Conservation (phyloP, 2,113 vertebrate species). For the Tringa solitaria region DNA sequence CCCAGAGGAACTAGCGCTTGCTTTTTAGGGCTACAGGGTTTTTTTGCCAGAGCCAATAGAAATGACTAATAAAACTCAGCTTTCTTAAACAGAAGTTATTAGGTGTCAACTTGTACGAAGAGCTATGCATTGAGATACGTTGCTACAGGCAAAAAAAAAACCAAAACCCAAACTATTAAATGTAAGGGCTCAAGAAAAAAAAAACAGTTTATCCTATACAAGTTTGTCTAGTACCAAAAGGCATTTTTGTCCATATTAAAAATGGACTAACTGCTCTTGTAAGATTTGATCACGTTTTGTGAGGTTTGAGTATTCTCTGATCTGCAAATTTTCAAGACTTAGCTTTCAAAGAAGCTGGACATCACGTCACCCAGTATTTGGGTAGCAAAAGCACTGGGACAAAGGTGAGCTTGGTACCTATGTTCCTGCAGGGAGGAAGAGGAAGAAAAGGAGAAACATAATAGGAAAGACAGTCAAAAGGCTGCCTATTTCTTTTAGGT, state of each 20-base stretch:
- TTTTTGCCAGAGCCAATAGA: neutral
- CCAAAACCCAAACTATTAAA: neutral
- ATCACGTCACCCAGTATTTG: neutral
- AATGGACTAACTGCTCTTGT: neutral
- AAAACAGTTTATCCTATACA: neutral
- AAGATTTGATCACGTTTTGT: neutral
- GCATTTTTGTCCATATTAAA: neutral
- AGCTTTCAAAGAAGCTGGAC: neutral
- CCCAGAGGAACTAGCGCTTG: neutral
- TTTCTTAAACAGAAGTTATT: neutral
- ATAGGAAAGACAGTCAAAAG: fast-evolving
- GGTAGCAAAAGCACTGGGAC: neutral
- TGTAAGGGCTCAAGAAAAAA: neutral
- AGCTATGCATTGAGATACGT: neutral
- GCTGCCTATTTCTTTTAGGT: neutral
- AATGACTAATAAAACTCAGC: neutral
- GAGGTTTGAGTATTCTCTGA: neutral
- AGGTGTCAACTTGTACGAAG: neutral
- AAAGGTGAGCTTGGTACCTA: neutral
- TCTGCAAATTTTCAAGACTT: neutral
- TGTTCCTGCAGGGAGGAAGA: neutral
- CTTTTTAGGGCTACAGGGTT: neutral
- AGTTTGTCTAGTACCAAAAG: neutral
- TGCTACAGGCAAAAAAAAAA: neutral
- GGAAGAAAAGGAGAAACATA: neutral